These are phyloP conservation scores for Cyclophora albipunctata DNA, from an alignment of 2,888 invertebrate species.

Conservation along the genomic window DNA sequence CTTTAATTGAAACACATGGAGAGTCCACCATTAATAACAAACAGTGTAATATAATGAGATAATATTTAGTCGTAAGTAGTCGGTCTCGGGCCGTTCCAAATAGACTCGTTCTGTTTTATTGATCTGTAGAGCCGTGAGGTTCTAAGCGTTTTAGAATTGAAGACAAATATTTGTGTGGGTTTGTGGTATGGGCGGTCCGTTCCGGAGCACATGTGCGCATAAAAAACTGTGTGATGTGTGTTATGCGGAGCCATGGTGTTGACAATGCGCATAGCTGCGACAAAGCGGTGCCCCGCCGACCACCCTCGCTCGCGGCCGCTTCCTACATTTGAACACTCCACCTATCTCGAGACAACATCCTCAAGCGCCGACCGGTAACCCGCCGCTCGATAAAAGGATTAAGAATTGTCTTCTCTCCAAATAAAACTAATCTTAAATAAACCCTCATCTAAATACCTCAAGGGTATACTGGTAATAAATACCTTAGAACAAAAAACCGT, in stretches of 20 bases:
- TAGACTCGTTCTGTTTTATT: conserved; percentile 49
- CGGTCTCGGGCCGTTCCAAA: conserved; percentile 24
- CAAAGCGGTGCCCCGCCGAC: conserved; percentile 45
- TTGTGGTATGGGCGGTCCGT: conserved; percentile 59
- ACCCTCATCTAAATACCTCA: too few species aligned
- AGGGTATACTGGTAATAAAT: too few species aligned
- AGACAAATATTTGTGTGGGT: conserved; percentile 67
- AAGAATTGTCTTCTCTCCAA: conserved; percentile 15
- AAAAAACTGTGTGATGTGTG: conserved; percentile 61
- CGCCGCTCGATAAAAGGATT: conserved; percentile 14
- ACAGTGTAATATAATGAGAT: conserved; percentile 13
- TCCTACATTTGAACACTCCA: conserved; percentile 34
- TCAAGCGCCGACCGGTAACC: conserved; percentile 7
- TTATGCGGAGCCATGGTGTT: conserved; percentile 52
- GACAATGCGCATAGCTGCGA: conserved; percentile 69
- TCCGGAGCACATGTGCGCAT: conserved; percentile 55
- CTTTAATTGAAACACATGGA: too few species aligned
- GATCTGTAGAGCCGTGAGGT: conserved; percentile 49
- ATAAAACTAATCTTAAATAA: conserved; percentile 10
- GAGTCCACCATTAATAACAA: conserved; percentile 4
- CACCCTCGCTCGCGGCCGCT: conserved; percentile 40
- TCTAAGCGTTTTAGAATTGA: conserved; percentile 68
- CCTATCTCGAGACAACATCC: conserved; percentile 21
- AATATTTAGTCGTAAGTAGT: conserved; percentile 15
- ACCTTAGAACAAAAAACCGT: too few species aligned